Percentiles rank a stretch among this genome's conserved stretches.
phyloP scores from a whole-genome alignment of 2,888 invertebrate species.

The Apocheima hispidaria region DNA sequence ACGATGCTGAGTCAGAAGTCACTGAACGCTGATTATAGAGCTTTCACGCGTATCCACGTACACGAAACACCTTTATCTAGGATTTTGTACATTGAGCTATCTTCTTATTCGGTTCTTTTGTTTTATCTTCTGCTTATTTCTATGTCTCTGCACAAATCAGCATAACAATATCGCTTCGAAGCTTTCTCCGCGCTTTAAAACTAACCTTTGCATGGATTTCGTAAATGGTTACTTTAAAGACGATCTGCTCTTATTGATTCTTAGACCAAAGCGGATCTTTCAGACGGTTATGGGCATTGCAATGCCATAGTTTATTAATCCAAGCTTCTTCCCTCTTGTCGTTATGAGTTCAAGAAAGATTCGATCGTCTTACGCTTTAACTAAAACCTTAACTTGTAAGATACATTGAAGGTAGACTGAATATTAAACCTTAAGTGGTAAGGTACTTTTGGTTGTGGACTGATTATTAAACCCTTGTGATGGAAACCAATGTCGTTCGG shows the following conservation, averaged over 20 bases:
- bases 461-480: background rate
- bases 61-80: constrained; percentile 51
- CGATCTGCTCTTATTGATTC: constrained; percentile 17
- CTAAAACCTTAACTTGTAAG: constrained; percentile 1
- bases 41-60: constrained; percentile 54
- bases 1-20: constrained; percentile 52
- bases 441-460: background rate
- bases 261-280: background rate
- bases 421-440: background rate
- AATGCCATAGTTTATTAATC: background rate
- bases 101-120: constrained; percentile 29
- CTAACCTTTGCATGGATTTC: constrained; percentile 44
- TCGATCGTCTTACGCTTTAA: constrained; percentile 15
- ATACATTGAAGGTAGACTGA: background rate
- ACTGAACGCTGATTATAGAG: constrained; percentile 49
- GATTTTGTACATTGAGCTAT: constrained; percentile 44
- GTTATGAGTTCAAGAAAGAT: background rate
- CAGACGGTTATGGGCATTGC: background rate
- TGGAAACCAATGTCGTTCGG: constrained; percentile 1
- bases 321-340: background rate
- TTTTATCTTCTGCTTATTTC: constrained; percentile 31
- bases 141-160: constrained; percentile 20
- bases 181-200: constrained; percentile 4
- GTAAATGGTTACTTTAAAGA: constrained; percentile 27
- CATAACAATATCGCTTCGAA: background rate